Evolutionary conservation across 2,113 vertebrate species (phyloP), one percentile per base, ranked within the genome.

Genomic region (Plestiodon gilberti): DNA sequence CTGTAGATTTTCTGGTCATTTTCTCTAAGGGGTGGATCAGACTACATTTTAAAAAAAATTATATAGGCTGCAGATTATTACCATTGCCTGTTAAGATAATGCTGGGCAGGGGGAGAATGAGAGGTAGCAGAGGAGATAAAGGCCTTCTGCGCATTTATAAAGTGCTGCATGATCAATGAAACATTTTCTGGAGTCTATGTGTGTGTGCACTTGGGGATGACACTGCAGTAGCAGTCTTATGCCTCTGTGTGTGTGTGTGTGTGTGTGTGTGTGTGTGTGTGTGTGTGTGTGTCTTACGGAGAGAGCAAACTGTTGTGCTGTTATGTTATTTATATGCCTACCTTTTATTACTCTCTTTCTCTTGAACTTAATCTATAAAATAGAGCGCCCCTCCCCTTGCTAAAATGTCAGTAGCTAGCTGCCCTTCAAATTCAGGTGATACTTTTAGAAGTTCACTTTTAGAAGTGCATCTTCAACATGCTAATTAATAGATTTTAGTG

Each of bases 101-200:
- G 43, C 84, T 88, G 71, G 81, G 87, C 87, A 79, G 70, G 59
- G 70, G 59, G 81, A 83, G 62, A 89, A 80, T 67, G 89, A 71
- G 89, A 91, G 91, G 89, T 89, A 90, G 35, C 86, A 82, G 71
- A 89, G 86, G 73, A 89, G 87, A 67, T 55, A 88, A 61, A 87
- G 91, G 88, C 76, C 84, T 91, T 38, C 64, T 95, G 90, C 90
- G 93, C 94, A 96, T 95, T 48, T 94, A 90, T 94, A 92, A 92
- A 94, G 93, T 94, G 87, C 93, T 95, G 94, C 95, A 94, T 94
- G 93, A 88, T 92, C 91, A 87, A 86, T 85, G 90, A 89, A n/a
- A 93, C 38, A 57, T 81, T 87, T 90, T 86, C 91, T 85, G 91
- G 80, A 25, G 62, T 64, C 20, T 64, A 83, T 11, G 82, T 30